phyloP scores from a whole-genome alignment of 2,113 vertebrate species.

The Ptilonorhynchus violaceus region DNA sequence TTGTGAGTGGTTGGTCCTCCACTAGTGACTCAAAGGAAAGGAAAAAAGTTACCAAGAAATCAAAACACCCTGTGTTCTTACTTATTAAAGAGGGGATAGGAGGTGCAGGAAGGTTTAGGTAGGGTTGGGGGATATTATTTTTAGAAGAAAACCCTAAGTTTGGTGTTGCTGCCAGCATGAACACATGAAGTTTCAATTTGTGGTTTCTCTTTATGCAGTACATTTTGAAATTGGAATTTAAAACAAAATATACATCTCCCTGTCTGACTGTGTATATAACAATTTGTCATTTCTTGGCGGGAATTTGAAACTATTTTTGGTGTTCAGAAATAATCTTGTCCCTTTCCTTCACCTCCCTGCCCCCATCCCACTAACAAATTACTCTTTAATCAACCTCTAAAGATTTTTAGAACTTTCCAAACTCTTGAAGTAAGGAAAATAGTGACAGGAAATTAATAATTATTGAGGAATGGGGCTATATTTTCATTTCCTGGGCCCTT shows the following conservation, averaged over 20 bases:
- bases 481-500: conserved; percentile 44
- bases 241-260: conserved; percentile 57
- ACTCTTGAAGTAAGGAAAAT: conserved; percentile 40
- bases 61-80: neutral
- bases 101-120: conserved; percentile 14
- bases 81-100: neutral
- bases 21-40: neutral
- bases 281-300: conserved; percentile 54
- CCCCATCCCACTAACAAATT: neutral
- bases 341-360: neutral
- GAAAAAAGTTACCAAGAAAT: neutral
- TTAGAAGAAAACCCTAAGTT: neutral
- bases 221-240: conserved; percentile 55
- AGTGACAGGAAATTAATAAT: conserved; percentile 60
- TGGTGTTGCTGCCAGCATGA: neutral
- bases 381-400: conserved; percentile 35
- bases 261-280: conserved; percentile 12
- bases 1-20: neutral
- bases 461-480: conserved; percentile 34
- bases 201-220: conserved; percentile 38
- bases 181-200: conserved; percentile 63
- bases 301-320: conserved; percentile 61
- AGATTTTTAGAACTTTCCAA: conserved; percentile 19
- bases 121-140: neutral
- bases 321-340: conserved; percentile 15